Evolutionary conservation across 2,797 vertebrate species (phyloP).

Genomic region (Acanthurus tractus): DNA sequence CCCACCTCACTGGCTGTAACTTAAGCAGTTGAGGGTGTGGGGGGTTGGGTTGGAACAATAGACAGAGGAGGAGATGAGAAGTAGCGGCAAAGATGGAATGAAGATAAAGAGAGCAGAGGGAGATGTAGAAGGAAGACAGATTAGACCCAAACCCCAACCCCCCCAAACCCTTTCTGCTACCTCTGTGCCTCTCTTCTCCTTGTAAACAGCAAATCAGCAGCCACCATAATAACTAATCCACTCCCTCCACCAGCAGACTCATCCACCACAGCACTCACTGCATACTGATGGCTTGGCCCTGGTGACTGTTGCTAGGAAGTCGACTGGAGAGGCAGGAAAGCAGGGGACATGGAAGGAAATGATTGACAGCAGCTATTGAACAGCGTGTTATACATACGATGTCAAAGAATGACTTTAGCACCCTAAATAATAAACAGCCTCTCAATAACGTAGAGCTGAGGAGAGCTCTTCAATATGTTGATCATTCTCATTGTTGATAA

Average conservation of each 20-base stretch:
- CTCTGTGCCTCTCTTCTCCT: slow-evolving; percentile 45
- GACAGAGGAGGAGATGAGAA: slow-evolving; percentile 26
- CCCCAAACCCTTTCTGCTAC: slow-evolving; percentile 20
- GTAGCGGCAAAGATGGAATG: slow-evolving; percentile 29
- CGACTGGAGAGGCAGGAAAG: slow-evolving; percentile 4
- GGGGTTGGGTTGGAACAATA: slow-evolving; percentile 7
- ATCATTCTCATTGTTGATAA: background rate
- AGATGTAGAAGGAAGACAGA: slow-evolving; percentile 32
- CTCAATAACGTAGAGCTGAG: background rate
- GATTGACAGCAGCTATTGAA: slow-evolving; percentile 37
- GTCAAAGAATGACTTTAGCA: slow-evolving; percentile 22
- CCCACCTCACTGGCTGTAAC: slow-evolving; percentile 37
- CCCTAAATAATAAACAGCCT: slow-evolving; percentile 1
- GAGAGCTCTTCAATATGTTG: background rate
- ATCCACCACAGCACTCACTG: slow-evolving; percentile 30
- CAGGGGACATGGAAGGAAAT: slow-evolving; percentile 12
- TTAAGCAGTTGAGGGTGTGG: background rate
- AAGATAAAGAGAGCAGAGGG: slow-evolving; percentile 38
- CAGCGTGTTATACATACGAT: background rate
- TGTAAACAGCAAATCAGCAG: slow-evolving; percentile 61
- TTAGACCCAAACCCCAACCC: slow-evolving; percentile 28
- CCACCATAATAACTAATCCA: slow-evolving; percentile 59
- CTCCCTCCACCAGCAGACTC: slow-evolving; percentile 35
- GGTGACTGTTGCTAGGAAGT: slow-evolving; percentile 73
- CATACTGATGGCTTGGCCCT: slow-evolving; percentile 64